Percentiles rank a stretch among this genome's conserved stretches.
Evolutionary conservation across 2,888 invertebrate species (phyloP).

Genomic region (Nemapogon koenigi): DNA sequence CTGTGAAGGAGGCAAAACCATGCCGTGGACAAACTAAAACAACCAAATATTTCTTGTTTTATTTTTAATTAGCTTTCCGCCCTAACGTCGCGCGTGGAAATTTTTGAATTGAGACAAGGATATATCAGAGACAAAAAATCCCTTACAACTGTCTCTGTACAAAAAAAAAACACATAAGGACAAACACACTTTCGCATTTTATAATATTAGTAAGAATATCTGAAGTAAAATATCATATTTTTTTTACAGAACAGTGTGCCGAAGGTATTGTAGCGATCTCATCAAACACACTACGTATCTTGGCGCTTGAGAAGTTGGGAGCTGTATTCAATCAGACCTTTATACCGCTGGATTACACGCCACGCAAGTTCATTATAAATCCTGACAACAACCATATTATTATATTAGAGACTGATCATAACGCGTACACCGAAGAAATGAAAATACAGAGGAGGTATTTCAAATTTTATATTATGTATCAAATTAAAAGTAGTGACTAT

Average conservation of each 20-base stretch:
- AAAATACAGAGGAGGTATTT: constrained; percentile 80
- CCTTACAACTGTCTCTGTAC: no score
- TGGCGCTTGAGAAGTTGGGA: constrained; percentile 97
- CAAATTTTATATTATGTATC: constrained; percentile 5
- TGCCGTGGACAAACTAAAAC: constrained; percentile 60
- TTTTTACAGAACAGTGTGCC: constrained; percentile 87
- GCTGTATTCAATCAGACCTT: constrained; percentile 98
- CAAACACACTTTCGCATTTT: no score
- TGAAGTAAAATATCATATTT: no score
- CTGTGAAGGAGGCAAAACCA: constrained; percentile 66
- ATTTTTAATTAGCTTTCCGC: no score
- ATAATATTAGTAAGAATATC: no score
- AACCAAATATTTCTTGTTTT: no score
- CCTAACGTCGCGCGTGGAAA: no score
- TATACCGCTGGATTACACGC: constrained; percentile 93
- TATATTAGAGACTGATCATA: constrained; percentile 96
- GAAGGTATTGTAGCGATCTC: constrained; percentile 99
- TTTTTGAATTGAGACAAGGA: no score
- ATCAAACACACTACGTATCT: constrained; percentile 94
- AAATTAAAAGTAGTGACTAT: no score
- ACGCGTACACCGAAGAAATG: constrained; percentile 96
- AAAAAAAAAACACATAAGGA: no score
- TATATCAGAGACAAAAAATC: no score
- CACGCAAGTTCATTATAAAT: constrained; percentile 93
- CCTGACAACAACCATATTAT: constrained; percentile 89